Percentiles rank a stretch among this genome's conserved stretches.
Evolutionary conservation across 2,888 invertebrate species (phyloP).

Genomic region (Philonicus albiceps): DNA sequence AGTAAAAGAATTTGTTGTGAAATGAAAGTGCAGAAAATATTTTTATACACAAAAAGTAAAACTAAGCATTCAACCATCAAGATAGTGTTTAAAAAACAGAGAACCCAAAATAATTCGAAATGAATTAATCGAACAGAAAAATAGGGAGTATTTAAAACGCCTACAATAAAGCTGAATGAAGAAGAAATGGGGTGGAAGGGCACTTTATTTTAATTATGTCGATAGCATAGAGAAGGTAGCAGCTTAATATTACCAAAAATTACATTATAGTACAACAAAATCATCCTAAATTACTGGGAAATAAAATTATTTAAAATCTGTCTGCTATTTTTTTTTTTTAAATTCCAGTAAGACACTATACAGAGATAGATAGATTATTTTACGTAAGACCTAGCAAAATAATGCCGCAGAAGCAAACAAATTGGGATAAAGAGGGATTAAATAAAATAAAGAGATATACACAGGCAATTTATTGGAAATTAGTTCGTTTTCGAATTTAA

Average conservation of each 20-base stretch:
- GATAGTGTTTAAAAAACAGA: slow-evolving; percentile 1
- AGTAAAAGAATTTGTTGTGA: not conserved
- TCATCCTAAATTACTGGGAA: not conserved
- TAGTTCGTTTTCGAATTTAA: not conserved
- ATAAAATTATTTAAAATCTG: not conserved
- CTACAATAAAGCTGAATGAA: not conserved
- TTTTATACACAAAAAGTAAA: not conserved
- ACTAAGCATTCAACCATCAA: slow-evolving; percentile 22
- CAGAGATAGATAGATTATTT: not conserved
- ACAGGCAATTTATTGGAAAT: not conserved
- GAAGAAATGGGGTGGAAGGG: not conserved
- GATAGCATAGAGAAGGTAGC: slow-evolving; percentile 35
- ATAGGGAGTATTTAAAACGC: not conserved
- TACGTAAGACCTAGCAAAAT: not conserved
- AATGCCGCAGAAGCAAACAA: not conserved
- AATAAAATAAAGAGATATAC: not conserved
- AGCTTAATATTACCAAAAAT: slow-evolving; percentile 10
- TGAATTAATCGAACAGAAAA: not conserved
- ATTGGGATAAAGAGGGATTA: not conserved
- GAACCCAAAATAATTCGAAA: not conserved
- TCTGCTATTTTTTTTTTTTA: not conserved
- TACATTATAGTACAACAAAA: not conserved
- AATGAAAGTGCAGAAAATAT: slow-evolving; percentile 16
- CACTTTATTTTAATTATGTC: not conserved
- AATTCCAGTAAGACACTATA: not conserved